A percentile compares a stretch with the other conserved stretches of the same genome.
Evolutionary conservation across 2,113 vertebrate species (phyloP).

Genomic region (Hipposideros armiger): DNA sequence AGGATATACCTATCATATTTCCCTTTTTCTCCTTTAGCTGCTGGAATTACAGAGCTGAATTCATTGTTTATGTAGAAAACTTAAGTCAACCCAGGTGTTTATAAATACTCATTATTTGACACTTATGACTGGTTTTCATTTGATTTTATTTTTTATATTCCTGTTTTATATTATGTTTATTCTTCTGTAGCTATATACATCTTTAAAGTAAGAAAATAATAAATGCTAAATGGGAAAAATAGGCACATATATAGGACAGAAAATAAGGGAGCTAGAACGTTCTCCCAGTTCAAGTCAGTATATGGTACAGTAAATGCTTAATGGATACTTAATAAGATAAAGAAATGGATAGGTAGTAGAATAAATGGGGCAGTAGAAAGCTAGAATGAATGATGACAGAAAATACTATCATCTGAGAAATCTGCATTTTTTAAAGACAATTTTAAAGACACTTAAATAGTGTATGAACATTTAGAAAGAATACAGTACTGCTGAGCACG

Average conservation of each 20-base stretch:
- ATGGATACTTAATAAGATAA: not conserved
- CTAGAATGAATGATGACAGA: constrained; percentile 27
- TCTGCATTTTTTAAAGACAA: not conserved
- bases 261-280: not conserved
- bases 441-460: not conserved
- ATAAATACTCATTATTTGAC: constrained; percentile 27
- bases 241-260: not conserved
- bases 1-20: not conserved
- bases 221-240: constrained; percentile 30
- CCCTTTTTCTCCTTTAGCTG: not conserved
- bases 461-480: constrained; percentile 23
- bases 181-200: not conserved
- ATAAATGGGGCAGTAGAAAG: not conserved
- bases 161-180: not conserved
- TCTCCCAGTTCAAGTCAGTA: not conserved
- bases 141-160: constrained; percentile 27
- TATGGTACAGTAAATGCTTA: not conserved
- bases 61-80: not conserved
- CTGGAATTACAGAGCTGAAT: constrained; percentile 31
- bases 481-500: not conserved
- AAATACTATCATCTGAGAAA: constrained; percentile 39
- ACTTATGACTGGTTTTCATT: constrained; percentile 2
- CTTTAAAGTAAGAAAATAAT: not conserved
- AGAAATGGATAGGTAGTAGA: not conserved
- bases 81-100: constrained; percentile 1